Conservation (phyloP, 2,888 invertebrate genomes). For the Scaptomyza parva region DNA sequence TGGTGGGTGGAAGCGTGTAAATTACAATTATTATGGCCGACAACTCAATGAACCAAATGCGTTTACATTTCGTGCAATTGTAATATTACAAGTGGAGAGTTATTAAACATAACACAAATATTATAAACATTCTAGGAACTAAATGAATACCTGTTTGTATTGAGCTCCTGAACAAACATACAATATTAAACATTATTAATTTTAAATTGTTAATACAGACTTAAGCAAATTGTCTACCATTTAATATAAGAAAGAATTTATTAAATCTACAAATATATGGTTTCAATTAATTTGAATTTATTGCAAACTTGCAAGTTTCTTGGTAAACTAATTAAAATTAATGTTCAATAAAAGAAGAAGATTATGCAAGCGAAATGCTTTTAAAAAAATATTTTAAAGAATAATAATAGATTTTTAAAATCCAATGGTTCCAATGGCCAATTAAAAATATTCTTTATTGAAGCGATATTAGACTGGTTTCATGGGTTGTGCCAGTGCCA, state of each 20-base stretch:
- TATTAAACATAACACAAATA: not conserved
- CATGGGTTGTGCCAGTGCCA: slow-evolving; percentile 20
- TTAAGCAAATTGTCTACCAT: no score
- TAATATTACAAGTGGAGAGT: not conserved
- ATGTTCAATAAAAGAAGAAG: not conserved
- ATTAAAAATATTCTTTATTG: slow-evolving; percentile 1
- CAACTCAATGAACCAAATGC: slow-evolving; percentile 5
- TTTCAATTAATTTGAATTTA: not conserved
- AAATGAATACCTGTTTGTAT: no score
- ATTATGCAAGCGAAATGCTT: not conserved
- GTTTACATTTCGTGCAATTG: not conserved
- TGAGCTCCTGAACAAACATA: no score
- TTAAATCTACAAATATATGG: not conserved
- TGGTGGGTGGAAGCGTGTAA: slow-evolving; percentile 11
- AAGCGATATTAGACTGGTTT: slow-evolving; percentile 12
- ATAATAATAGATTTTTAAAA: not conserved
- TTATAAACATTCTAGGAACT: no score
- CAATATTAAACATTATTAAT: not conserved
- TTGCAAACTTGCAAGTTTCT: not conserved
- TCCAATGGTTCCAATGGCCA: not conserved
- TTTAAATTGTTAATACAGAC: not conserved
- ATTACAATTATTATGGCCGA: slow-evolving; percentile 14
- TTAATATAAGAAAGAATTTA: not conserved
- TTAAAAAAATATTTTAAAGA: not conserved
- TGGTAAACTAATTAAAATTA: not conserved